Base-by-base conservation (phyloP, 2,888 invertebrate species). In the Meteorus colon region DNA sequence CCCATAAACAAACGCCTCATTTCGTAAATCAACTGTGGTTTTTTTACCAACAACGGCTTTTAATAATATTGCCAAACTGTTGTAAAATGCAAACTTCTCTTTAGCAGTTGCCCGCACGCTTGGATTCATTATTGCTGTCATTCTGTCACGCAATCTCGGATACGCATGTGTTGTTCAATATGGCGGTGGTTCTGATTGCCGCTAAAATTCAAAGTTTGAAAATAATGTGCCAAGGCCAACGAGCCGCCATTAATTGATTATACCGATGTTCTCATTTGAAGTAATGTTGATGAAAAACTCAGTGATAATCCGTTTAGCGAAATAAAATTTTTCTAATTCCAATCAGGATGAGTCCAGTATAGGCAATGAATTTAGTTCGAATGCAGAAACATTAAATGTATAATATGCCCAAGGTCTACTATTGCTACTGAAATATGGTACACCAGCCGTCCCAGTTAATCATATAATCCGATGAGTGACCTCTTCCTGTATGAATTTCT, bases 1-100 rank as follows among this genome's bases (percentile, higher is more conserved):
- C 62, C 95, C 95, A 84, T 92, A 92, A 48, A 94, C 90, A 84
- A 91, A 92, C 0, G 92, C 89, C 84, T 94, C 94, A 88, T 94
- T 93, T 81, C 93, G 90, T 65, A 95, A 89, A 88, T 95, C 95
- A 37, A 95, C 90, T 29, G 92, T 92, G 4, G 94, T 92, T 82
- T 91, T 92, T 81, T 91, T 89, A 10, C 92, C 92, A 89, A 93
- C 91, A 72, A 94, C 89, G 72, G 92, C 91, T 90, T 92, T 93
- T 48, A 93, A 90, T 81, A 94, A 89, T 83, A 93, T 91, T n/a
- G 93, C 84, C 79, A 94, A 88, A 76, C 91, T 93, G 83, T 94
- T 94, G 78, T 92, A 91, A 80, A 91, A 92, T 73, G 88, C 90
- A 84, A 83, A 89, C 76, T 83, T 84, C 78, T 91, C 90, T 75